These are phyloP conservation scores for Sphyrna mokarran DNA, from an alignment of 2,113 vertebrate genomes.

Conservation along the genomic window DNA sequence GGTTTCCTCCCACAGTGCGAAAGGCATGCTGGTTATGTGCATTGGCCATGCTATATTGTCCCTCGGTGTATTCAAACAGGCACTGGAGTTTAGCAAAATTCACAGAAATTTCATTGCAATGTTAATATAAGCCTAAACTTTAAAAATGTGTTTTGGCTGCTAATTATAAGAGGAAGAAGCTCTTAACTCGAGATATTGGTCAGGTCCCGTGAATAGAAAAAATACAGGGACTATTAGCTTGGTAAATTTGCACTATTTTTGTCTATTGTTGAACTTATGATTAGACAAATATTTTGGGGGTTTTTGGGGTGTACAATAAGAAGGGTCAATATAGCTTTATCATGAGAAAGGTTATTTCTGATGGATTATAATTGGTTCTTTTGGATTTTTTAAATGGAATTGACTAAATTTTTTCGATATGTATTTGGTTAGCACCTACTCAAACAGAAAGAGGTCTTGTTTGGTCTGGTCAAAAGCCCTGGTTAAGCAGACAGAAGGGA, in stretches of 20 bases:
- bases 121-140: no score
- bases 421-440: neutral
- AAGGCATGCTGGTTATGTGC: no score
- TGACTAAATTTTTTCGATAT: neutral
- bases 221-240: no score
- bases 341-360: neutral
- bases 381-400: neutral
- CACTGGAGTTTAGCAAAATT: no score
- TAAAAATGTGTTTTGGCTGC: neutral
- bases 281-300: neutral
- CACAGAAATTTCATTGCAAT: no score
- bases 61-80: no score
- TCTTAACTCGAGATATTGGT: neutral
- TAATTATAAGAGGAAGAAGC: neutral
- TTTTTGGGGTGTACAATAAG: neutral
- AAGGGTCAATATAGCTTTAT: neutral
- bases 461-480: neutral
- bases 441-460: neutral
- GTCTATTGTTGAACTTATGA: neutral
- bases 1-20: no score
- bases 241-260: neutral
- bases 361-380: neutral
- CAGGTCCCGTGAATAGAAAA: neutral
- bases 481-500: neutral
- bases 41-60: no score